Base-by-base conservation (phyloP, 2,113 vertebrate genomes). In the Dendrocopos noguchii region DNA sequence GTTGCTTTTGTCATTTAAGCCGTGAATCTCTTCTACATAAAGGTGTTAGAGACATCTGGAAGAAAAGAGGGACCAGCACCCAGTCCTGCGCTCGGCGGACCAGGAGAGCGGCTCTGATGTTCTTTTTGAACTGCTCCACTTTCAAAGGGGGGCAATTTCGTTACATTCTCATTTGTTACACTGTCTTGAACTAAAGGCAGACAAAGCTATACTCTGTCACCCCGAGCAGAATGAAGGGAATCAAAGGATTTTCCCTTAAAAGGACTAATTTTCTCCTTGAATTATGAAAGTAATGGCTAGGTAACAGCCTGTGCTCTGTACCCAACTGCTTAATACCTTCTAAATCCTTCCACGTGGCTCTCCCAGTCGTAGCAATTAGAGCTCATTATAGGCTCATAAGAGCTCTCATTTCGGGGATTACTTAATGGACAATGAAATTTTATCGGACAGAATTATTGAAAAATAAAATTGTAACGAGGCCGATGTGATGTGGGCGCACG, bases 331-430 rank as follows among this genome's bases (percentile, higher is more conserved):
- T 99, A 99, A 99, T 99, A 98, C 99, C 97, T 90, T 97, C 98
- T 99, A 99, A 99, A 99, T 98, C 99, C 98, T 99, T 99, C 99
- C 99, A 99, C 99, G 99, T 99, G 99, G 98, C 99, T 98, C 98
- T 98, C 98, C 97, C 97, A 98, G 98, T 98, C 97, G 97, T 97
- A 97, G 98, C 99, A 99, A 99, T 99, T 99, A 99, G 98, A 98
- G 98, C 98, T 99, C 99, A 99, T 99, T 99, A 99, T 98, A 99
- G 98, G 98, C 99, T 99, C 99, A 99, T 99, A 99, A 99, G 98
- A 98, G 97, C 96, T 98, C 98, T 99, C 98, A 98, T 99, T 99
- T 98, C 96, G 97, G 97, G 98, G 99, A 99, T 99, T 99, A 99
- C 98, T 99, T 98, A 98, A 99, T 98, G 98, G 98, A 98, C 98